Evolutionary conservation across 2,888 invertebrate genomes (phyloP), one percentile per base, ranked within the genome.

Genomic region (Mythimna albipuncta): DNA sequence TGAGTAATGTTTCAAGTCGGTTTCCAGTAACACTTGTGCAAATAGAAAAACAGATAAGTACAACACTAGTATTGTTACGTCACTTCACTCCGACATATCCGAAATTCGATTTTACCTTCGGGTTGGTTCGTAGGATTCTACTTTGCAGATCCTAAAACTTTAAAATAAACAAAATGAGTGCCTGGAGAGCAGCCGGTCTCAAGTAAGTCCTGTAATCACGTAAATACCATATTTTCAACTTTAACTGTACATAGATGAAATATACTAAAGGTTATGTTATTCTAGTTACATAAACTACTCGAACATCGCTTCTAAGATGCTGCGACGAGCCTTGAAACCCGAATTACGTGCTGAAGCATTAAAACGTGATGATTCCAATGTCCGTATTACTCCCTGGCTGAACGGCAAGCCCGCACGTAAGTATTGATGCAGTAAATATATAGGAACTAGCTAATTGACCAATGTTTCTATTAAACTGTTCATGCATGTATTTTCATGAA

Each of bases 211-310:
- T 52, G 19, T 38, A 62, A 10, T 32, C 10, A 16, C 13, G 7
- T 55, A 71, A 38, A 47, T 61, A 52, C 10, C 6, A 19, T 26
- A 10, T 57, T 50, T 57, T 64, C 21, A 32, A 44, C 11, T 16
- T 10, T 19, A 4, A 19, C 55, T 65, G 9, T 47, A 5, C 9
- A 44, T 57, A 26, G 0, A 69, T 26, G 26, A 59, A 38, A 63
- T 26, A 58, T 61, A 50, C 21, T 78, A 69, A 75, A 81, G 84
- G 79, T 82, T 82, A 82, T 80, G 72, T 84, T 79, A 78, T 85
- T 94, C 78, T 93, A 99, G 99, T 96, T 99, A 99, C 97, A 98
- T 99, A 94, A 98, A 99, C 96, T 99, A 98, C 95, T 99, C 99
- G 75, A 98, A 98, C 93, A 98, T 99, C 91, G 99, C 99, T 89